A percentile compares a stretch with the other conserved stretches of the same genome.
These are phyloP conservation scores for Acronicta psi DNA, from an alignment of 2,888 invertebrate species.

Conservation along the genomic window DNA sequence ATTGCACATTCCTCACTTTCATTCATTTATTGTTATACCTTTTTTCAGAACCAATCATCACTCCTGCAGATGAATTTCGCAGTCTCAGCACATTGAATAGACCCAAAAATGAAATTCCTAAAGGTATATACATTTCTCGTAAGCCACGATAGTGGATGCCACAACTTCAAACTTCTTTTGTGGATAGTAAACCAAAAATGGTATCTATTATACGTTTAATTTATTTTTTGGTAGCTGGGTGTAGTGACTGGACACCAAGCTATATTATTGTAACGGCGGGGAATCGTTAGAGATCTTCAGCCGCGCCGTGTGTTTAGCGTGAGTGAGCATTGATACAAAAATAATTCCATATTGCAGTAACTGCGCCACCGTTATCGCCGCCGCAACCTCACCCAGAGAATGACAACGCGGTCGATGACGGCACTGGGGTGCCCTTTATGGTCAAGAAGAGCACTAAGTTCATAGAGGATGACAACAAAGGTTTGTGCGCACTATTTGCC, in stretches of 20 bases:
- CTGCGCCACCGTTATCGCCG: conserved; percentile 26
- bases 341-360: conserved; percentile 7
- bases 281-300: too few species aligned
- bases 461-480: conserved; percentile 67
- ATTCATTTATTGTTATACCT: too few species aligned
- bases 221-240: too few species aligned
- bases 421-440: conserved; percentile 64
- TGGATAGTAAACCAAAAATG: too few species aligned
- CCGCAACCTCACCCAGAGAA: conserved; percentile 21
- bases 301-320: too few species aligned
- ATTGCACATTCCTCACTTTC: too few species aligned
- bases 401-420: conserved; percentile 31
- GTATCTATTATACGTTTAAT: too few species aligned
- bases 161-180: too few species aligned
- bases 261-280: too few species aligned
- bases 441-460: conserved; percentile 75
- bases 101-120: conserved; percentile 28
- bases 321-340: too few species aligned
- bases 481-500: conserved; percentile 59
- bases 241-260: too few species aligned
- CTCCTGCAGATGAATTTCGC: conserved; percentile 27
- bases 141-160: too few species aligned
- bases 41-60: conserved; percentile 28
- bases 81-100: conserved; percentile 39
- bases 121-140: conserved; percentile 9